A percentile compares a stretch with the other conserved stretches of the same genome.
phyloP scores from a whole-genome alignment of 2,113 vertebrate species.

The Sapajus apella region DNA sequence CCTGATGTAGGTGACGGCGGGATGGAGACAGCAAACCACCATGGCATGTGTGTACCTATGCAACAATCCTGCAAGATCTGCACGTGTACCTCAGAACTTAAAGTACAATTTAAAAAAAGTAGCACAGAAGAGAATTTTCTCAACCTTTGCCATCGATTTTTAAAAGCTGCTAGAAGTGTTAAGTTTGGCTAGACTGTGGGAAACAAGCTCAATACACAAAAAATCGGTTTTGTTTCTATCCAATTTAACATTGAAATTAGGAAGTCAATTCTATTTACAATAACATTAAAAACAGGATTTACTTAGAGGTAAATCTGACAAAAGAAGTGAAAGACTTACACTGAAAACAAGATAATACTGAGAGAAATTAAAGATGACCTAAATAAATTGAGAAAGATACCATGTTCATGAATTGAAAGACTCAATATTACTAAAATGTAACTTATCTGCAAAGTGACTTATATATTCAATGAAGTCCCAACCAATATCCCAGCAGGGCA shows the following conservation, averaged over 20 bases:
- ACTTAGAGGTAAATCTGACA: constrained; percentile 12
- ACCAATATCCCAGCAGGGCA: neutral
- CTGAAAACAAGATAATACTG: neutral
- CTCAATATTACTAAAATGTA: neutral
- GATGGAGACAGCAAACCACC: too few species aligned
- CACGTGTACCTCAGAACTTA: too few species aligned
- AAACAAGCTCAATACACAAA: neutral
- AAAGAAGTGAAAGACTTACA: neutral
- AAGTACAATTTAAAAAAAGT: too few species aligned
- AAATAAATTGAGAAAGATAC: neutral
- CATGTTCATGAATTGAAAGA: neutral
- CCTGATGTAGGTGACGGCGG: too few species aligned
- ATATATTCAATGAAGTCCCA: neutral
- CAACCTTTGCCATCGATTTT: neutral
- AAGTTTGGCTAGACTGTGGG: neutral
- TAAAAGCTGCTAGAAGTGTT: neutral
- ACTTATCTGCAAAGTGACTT: neutral
- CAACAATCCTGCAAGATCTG: too few species aligned
- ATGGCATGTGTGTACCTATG: too few species aligned
- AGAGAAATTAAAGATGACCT: neutral
- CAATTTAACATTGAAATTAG: constrained; percentile 48
- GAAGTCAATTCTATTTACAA: neutral
- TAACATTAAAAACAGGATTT: neutral
- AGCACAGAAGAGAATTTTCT: neutral
- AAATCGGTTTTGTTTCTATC: neutral